Evolutionary conservation across 2,888 invertebrate species (phyloP).

Genomic region (Tenodera sinensis): DNA sequence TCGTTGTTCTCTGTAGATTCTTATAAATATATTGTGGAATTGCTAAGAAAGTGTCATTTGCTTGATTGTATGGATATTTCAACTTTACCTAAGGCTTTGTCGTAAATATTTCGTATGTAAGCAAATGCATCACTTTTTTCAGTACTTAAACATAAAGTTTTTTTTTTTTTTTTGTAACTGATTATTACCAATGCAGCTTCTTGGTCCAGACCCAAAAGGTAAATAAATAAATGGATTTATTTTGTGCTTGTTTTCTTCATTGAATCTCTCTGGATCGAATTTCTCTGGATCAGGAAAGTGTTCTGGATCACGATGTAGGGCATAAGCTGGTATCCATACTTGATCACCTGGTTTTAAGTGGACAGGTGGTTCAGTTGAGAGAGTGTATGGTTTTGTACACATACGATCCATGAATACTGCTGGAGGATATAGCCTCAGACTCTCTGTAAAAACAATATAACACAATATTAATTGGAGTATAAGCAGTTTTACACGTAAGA

Average conservation of each 20-base stretch:
- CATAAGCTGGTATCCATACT: constrained; percentile 35
- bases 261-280: constrained; percentile 42
- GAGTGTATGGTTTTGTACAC: constrained; percentile 51
- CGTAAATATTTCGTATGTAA: too few species aligned
- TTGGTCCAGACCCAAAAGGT: constrained; percentile 58
- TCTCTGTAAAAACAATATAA: constrained; percentile 42
- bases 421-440: constrained; percentile 52
- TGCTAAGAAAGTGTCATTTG: too few species aligned
- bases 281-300: constrained; percentile 33
- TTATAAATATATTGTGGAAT: too few species aligned
- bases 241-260: constrained; percentile 4
- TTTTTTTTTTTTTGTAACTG: too few species aligned
- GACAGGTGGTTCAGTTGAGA: background rate
- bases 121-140: too few species aligned
- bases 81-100: too few species aligned
- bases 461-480: too few species aligned
- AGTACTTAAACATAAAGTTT: too few species aligned
- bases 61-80: too few species aligned
- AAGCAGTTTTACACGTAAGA: too few species aligned
- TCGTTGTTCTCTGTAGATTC: too few species aligned
- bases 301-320: constrained; percentile 6
- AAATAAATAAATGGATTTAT: constrained; percentile 42
- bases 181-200: constrained; percentile 57
- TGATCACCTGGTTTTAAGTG: background rate
- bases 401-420: constrained; percentile 46